Percentiles rank a stretch among this genome's conserved stretches.
Conservation (phyloP, 2,797 vertebrate species). For the Neosilurus hyrtlii region DNA sequence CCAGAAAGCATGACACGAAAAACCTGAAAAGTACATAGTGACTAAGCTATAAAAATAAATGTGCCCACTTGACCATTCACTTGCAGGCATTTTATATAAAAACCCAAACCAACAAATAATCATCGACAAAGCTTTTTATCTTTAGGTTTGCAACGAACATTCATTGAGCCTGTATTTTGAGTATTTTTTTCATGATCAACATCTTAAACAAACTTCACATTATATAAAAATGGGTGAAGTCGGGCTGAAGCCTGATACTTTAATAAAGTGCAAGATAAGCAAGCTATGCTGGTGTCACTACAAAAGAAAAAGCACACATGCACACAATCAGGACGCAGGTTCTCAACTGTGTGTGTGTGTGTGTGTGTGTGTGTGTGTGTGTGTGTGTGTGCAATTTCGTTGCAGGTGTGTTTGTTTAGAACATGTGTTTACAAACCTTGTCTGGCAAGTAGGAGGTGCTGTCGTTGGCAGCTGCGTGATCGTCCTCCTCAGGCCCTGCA, state of each 20-base stretch:
- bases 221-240: not conserved
- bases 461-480: slow-evolving; percentile 70
- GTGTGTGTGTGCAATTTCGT: not conserved
- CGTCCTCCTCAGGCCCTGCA: slow-evolving; percentile 69
- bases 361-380: too few species aligned
- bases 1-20: not conserved
- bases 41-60: not conserved
- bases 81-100: not conserved
- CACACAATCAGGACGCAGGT: not conserved
- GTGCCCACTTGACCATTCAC: not conserved
- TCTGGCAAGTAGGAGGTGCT: slow-evolving; percentile 62
- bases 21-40: not conserved
- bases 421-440: slow-evolving; percentile 62
- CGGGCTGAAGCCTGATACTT: not conserved
- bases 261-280: not conserved
- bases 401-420: slow-evolving; percentile 14
- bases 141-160: not conserved
- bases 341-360: not conserved
- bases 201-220: too few species aligned
- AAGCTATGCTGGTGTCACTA: not conserved
- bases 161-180: not conserved
- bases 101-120: not conserved
- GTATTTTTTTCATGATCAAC: not conserved
- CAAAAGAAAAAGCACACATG: not conserved
- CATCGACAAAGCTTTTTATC: too few species aligned